A percentile compares a stretch with the other conserved stretches of the same genome.
Evolutionary conservation across 2,888 invertebrate genomes (phyloP).

Genomic region (Syritta pipiens): DNA sequence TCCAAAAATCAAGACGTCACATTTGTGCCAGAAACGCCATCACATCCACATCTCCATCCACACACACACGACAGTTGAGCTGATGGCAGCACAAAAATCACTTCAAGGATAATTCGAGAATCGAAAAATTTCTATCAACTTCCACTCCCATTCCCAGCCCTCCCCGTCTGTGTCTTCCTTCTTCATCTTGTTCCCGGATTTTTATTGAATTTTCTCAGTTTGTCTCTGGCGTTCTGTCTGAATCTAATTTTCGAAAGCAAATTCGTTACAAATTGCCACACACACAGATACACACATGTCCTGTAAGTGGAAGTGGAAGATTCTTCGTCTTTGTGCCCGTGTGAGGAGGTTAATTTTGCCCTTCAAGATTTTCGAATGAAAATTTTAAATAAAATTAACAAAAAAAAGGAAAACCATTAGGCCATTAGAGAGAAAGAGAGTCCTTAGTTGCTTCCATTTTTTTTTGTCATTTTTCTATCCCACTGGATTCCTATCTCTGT

Average conservation of each 20-base stretch:
- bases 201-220: slow-evolving; percentile 38
- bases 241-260: slow-evolving; percentile 36
- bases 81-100: slow-evolving; percentile 15
- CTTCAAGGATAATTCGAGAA: slow-evolving; percentile 31
- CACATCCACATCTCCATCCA: not conserved
- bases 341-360: slow-evolving; percentile 38
- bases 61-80: not conserved
- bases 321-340: not conserved
- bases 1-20: too few relatives aligned
- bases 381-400: slow-evolving; percentile 42
- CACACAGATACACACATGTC: not conserved
- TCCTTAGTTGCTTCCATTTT: too few relatives aligned
- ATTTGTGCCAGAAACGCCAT: slow-evolving; percentile 37
- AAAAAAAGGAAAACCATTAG: slow-evolving; percentile 39
- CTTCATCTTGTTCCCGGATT: slow-evolving; percentile 9
- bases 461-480: too few relatives aligned
- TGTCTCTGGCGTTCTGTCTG: not conserved
- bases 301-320: not conserved
- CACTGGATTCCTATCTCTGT: too few relatives aligned
- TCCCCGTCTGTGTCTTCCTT: not conserved
- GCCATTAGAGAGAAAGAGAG: too few relatives aligned
- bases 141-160: not conserved
- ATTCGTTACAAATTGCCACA: slow-evolving; percentile 30
- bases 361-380: slow-evolving; percentile 6
- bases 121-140: slow-evolving; percentile 20